Base-by-base conservation (phyloP, 1,140 invertebrate genomes). In the Lepidurus couesii region DNA sequence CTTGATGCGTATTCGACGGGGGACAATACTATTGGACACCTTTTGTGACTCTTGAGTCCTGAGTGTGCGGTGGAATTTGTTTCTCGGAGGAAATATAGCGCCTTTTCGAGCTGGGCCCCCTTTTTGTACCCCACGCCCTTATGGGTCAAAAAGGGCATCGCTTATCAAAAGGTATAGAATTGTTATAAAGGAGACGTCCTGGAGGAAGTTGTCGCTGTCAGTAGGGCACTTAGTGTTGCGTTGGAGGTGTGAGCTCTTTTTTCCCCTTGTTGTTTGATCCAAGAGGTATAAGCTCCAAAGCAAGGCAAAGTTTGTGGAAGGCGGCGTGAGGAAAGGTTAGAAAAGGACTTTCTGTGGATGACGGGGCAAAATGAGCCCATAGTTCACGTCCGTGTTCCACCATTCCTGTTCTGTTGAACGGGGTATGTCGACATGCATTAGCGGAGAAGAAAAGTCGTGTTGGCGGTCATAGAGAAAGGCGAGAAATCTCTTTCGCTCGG, bases 351-450 rank as follows among this genome's bases (percentile, higher is more conserved):
- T 65, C 53, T 65, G 53, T 65, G 13, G 53, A 65, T 65, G 53
- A 65, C 53, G 21, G 53, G 8, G 53, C 53, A 65, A 65, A 65
- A 65, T 65, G 53, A 65, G 53, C 21, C 53, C 53, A 65, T 65
- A 65, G 53, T 65, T 65, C 53, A 65, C 53, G 9, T 65, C 53
- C 16, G 8, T 65, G 53, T 21, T 16, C 16, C 9, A 13, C 21
- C 53, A 16, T 65, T 65, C 53, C 21, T 65, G 16, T 21, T 13
- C 53, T 21, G 53, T 65, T 65, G 53, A 65, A 21, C 53, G 53
- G 53, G 53, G 53, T 65, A 65, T 65, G 53, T 65, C 53, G 53
- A 65, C 53, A 65, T 65, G 53, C 53, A 65, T 65, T 65, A 65
- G 53, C 53, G 13, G 53, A 16, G 53, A 65, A 65, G 53, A 65